These are phyloP conservation scores for Lysiphlebus fabarum DNA, from an alignment of 1,140 invertebrate species.

Conservation along the genomic window DNA sequence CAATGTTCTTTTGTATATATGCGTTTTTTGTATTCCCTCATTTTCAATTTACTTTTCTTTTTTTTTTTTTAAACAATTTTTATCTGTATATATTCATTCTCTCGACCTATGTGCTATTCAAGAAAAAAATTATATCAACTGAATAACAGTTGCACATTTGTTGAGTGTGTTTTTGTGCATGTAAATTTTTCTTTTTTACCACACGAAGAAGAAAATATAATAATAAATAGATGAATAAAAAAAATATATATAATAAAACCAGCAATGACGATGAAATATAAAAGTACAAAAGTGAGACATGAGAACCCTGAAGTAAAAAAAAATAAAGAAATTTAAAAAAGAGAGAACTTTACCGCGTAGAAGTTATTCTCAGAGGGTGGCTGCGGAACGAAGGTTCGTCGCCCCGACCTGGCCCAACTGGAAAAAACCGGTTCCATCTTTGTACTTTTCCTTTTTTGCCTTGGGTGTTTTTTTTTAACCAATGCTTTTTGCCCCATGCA, in stretches of 20 bases:
- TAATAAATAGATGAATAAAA: neutral
- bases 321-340: neutral
- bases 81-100: too few relatives aligned
- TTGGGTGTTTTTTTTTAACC: slow-evolving; percentile 13
- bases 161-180: neutral
- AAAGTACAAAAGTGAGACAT: slow-evolving; percentile 14
- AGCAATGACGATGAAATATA: slow-evolving; percentile 13
- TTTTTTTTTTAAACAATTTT: too few relatives aligned
- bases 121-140: too few relatives aligned
- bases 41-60: too few relatives aligned
- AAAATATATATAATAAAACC: slow-evolving; percentile 1
- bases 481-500: slow-evolving; percentile 26
- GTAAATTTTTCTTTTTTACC: neutral
- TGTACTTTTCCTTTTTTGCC: slow-evolving; percentile 35
- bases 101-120: too few relatives aligned
- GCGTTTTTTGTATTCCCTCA: too few relatives aligned
- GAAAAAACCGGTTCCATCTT: slow-evolving; percentile 58
- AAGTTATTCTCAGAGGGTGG: slow-evolving; percentile 57
- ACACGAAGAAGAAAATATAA: neutral
- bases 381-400: slow-evolving; percentile 54
- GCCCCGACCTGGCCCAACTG: slow-evolving; percentile 57
- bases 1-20: too few relatives aligned
- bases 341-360: slow-evolving; percentile 36
- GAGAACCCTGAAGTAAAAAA: slow-evolving; percentile 3
- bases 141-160: slow-evolving; percentile 1